phyloP scores from a whole-genome alignment of 2,113 vertebrate genomes.

The Upupa epops region DNA sequence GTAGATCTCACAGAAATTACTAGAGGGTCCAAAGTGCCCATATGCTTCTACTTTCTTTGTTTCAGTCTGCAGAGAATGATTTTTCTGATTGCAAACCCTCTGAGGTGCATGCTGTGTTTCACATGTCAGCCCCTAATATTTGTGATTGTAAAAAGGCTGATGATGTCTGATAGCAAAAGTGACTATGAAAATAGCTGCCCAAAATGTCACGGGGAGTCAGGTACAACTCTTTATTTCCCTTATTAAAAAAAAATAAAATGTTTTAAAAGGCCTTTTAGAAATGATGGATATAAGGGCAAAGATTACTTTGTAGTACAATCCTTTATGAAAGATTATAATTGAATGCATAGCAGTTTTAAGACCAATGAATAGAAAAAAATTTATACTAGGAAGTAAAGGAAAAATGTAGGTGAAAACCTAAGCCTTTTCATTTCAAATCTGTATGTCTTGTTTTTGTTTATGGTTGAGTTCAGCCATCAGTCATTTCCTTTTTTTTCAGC shows the following conservation, averaged over 20 bases:
- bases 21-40: background rate
- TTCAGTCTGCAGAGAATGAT: background rate
- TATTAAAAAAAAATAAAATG: background rate
- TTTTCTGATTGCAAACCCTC: background rate
- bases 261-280: background rate
- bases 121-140: background rate
- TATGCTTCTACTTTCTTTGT: background rate
- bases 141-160: background rate
- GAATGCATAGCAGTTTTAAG: background rate
- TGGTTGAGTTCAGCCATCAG: background rate
- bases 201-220: background rate
- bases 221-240: background rate
- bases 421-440: background rate
- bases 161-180: background rate
- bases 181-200: background rate
- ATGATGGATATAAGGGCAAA: background rate
- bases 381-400: background rate
- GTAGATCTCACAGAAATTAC: constrained; percentile 6
- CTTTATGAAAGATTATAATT: background rate
- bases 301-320: background rate
- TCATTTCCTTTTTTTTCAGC: background rate
- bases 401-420: background rate
- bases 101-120: background rate
- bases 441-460: background rate
- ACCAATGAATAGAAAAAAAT: background rate